phyloP scores from a whole-genome alignment of 2,888 invertebrate species.

The Drosophila ezoana region DNA sequence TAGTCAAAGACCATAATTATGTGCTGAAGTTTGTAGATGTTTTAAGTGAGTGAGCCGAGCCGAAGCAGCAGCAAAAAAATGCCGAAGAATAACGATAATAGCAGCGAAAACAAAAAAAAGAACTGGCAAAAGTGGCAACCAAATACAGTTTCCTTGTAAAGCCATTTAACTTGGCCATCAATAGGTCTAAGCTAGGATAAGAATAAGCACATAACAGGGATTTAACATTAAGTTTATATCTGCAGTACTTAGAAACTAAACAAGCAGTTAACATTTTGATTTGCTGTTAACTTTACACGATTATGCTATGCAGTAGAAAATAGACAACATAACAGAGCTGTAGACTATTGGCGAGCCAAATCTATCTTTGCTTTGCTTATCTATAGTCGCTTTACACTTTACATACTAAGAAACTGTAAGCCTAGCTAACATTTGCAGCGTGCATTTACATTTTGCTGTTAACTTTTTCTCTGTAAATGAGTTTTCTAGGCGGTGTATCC shows the following conservation, averaged over 20 bases:
- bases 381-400: background rate
- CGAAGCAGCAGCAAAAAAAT: constrained; percentile 18
- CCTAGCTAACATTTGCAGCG: too few relatives aligned
- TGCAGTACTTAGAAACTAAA: background rate
- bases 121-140: constrained; percentile 11
- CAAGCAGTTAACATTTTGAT: background rate
- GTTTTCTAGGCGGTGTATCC: too few relatives aligned
- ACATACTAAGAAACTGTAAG: background rate
- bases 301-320: background rate
- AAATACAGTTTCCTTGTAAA: constrained; percentile 41
- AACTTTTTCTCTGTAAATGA: background rate
- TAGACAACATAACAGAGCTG: background rate
- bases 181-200: constrained; percentile 12
- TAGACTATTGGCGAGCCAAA: background rate
- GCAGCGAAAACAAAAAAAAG: constrained; percentile 18
- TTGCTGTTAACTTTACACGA: background rate
- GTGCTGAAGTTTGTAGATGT: constrained; percentile 78
- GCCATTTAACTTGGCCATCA: constrained; percentile 26
- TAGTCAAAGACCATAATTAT: constrained; percentile 81
- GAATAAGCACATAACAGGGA: constrained; percentile 1
- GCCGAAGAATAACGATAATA: constrained; percentile 42
- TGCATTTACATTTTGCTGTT: constrained; percentile 5
- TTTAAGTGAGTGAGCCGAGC: constrained; percentile 58
- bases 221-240: constrained; percentile 1
- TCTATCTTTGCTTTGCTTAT: too few relatives aligned